A percentile compares a stretch with the other conserved stretches of the same genome.
phyloP scores from a whole-genome alignment of 2,797 vertebrate species.

The Pagetopsis macropterus region DNA sequence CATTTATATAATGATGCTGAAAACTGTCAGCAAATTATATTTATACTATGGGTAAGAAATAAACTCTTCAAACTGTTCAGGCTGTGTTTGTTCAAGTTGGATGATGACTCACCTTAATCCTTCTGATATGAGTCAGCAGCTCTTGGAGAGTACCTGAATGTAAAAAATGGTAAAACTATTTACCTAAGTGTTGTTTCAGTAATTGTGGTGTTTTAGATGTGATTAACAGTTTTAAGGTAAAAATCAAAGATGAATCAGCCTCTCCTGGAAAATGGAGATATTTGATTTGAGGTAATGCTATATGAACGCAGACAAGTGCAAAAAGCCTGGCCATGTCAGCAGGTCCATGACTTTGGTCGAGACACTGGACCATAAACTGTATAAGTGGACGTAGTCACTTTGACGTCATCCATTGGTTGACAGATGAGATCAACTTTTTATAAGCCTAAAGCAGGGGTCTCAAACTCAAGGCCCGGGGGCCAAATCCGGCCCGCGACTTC shows the following conservation, averaged over 20 bases:
- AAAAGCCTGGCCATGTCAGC: not conserved
- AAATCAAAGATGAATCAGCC: not conserved
- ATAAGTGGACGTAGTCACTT: not conserved
- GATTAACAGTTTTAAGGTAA: not conserved
- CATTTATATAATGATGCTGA: not conserved
- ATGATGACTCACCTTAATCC: conserved; percentile 41
- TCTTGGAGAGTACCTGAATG: conserved; percentile 7
- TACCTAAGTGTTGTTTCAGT: not conserved
- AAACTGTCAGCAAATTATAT: not conserved
- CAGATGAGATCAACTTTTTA: not conserved
- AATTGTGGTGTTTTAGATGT: not conserved
- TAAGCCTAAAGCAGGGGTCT: not conserved
- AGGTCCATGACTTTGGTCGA: not conserved
- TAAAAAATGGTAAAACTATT: not conserved
- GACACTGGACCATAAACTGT: not conserved
- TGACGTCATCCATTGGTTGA: not conserved
- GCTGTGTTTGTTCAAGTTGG: conserved; percentile 1
- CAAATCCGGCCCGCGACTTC: too few relatives aligned
- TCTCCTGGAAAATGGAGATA: not conserved
- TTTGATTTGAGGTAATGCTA: not conserved
- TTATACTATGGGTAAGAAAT: not conserved
- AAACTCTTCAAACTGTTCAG: not conserved
- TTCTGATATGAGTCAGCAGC: conserved; percentile 36
- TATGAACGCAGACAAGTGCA: not conserved
- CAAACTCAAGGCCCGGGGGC: too few relatives aligned